phyloP scores from a whole-genome alignment of 2,888 invertebrate species.

The Loripinus fragilis region DNA sequence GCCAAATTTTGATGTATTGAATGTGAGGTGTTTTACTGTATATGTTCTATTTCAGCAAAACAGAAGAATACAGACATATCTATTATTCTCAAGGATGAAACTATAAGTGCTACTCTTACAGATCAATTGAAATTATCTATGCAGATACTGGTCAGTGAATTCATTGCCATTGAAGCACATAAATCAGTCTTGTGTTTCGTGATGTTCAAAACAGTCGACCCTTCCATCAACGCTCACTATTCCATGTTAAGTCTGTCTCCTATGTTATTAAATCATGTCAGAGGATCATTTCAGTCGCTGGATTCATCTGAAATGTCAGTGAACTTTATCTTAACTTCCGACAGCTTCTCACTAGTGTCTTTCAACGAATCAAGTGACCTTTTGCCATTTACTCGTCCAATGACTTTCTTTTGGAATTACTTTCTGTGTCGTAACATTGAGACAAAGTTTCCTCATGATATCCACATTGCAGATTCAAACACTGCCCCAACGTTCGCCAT shows the following conservation, averaged over 20 bases:
- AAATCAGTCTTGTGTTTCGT: slow-evolving; percentile 39
- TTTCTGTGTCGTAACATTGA: slow-evolving; percentile 42
- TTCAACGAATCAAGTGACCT: slow-evolving; percentile 37
- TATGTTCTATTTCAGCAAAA: slow-evolving; percentile 39
- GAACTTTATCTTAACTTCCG: slow-evolving; percentile 29
- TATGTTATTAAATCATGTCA: slow-evolving; percentile 40
- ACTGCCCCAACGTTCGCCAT: slow-evolving; percentile 39
- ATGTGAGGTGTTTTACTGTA: not conserved
- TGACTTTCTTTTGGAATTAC: slow-evolving; percentile 50
- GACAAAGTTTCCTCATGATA: slow-evolving; percentile 21
- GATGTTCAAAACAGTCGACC: slow-evolving; percentile 32
- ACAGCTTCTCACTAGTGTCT: slow-evolving; percentile 33
- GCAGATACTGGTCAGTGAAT: slow-evolving; percentile 36
- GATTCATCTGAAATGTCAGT: slow-evolving; percentile 15
- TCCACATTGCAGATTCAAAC: slow-evolving; percentile 42
- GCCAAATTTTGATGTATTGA: too few species aligned
- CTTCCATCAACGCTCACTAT: slow-evolving; percentile 25
- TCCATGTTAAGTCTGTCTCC: slow-evolving; percentile 42
- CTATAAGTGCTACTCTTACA: slow-evolving; percentile 7
- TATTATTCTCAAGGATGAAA: slow-evolving; percentile 32
- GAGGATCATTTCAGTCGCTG: slow-evolving; percentile 6
- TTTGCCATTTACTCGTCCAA: slow-evolving; percentile 39
- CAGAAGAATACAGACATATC: slow-evolving; percentile 28
- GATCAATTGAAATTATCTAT: slow-evolving; percentile 24
- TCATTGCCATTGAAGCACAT: slow-evolving; percentile 49